Evolutionary conservation across 2,797 vertebrate genomes (phyloP), one percentile per base, ranked within the genome.

Genomic region (Staurois parvus): DNA sequence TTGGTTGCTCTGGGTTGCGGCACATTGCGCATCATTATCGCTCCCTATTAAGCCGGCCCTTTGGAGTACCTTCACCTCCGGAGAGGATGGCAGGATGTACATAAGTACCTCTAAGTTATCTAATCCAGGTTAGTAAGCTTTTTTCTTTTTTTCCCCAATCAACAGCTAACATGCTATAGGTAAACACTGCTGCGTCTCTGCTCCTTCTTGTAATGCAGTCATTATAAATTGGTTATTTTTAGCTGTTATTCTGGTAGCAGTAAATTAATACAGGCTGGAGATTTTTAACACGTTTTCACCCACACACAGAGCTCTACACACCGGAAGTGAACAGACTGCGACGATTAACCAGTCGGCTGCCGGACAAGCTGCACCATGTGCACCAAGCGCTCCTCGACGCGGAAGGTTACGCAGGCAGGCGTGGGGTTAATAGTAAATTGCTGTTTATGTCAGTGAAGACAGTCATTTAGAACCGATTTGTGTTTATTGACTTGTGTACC

Each of bases 221-320:
- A 83, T 83, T 86, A 83, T 73, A 83, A 82, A 83, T 66, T 67
- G 68, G 79, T 83, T 86, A 86, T 82, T 86, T 86, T 82, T 86
- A 86, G 85, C 85, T 86, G 79, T 77, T 83, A 78, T 86, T 86
- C 79, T 86, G 67, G 79, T 86, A 78, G 80, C 76, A 86, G 73
- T 68, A 83, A 86, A 86, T 86, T 83, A 86, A 82, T 83, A 86
- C 85, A 82, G 85, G 79, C 79, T 86, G 79, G 85, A 86, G 85
- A 86, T 82, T 85, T 85, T 85, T 86, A 83, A 86, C 85, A 83
- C 80, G 59, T 83, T 80, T 86, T 86, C 74, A 83, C 85, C 74
- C 85, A 82, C 85, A 82, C 79, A 86, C 79, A 82, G 66, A 86
- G 73, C 79, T 64, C 72, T 77, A 37, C 52, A 68, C 84, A 81